Conservation (phyloP, 2,888 invertebrate species). For the Caenorhabditis afra region DNA sequence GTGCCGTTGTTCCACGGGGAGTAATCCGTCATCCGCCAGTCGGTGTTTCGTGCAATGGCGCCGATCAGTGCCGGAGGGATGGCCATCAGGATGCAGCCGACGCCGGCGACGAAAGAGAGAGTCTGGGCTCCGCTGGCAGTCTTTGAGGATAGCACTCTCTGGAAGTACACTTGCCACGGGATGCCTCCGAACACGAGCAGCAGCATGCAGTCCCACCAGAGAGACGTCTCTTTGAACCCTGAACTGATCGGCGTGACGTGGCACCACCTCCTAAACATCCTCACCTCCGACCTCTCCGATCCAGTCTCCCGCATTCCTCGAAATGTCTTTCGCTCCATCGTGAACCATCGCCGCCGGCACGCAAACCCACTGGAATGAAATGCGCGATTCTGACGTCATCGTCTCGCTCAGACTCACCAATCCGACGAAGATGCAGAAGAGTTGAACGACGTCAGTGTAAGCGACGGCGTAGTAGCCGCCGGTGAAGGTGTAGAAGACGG, state of each 20-base stretch:
- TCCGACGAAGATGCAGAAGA: slow-evolving; percentile 97
- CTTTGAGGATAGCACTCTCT: slow-evolving; percentile 96
- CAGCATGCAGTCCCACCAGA: slow-evolving; percentile 91
- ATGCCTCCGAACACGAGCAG: slow-evolving; percentile 95
- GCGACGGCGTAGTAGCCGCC: slow-evolving; percentile 95
- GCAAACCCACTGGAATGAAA: slow-evolving; percentile 89
- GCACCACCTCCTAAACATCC: neutral
- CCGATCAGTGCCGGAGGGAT: slow-evolving; percentile 97
- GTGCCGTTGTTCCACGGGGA: slow-evolving; percentile 80
- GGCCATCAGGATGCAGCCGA: slow-evolving; percentile 96
- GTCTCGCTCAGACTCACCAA: slow-evolving; percentile 84
- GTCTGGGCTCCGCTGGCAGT: slow-evolving; percentile 93
- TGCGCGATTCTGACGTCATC: slow-evolving; percentile 13
- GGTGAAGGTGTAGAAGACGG: slow-evolving; percentile 93
- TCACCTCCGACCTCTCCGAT: slow-evolving; percentile 85
- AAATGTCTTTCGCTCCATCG: slow-evolving; percentile 88
- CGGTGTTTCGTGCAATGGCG: slow-evolving; percentile 93
- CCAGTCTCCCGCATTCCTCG: slow-evolving; percentile 87
- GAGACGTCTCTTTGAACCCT: slow-evolving; percentile 82
- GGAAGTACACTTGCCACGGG: slow-evolving; percentile 99
- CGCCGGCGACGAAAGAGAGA: slow-evolving; percentile 94
- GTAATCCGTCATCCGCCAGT: slow-evolving; percentile 94
- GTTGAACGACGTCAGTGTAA: slow-evolving; percentile 97
- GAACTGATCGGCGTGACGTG: neutral
- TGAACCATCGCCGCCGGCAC: slow-evolving; percentile 95